A percentile compares a stretch with the other conserved stretches of the same genome.
phyloP scores from a whole-genome alignment of 2,888 invertebrate genomes.

The Drosophila histrio region DNA sequence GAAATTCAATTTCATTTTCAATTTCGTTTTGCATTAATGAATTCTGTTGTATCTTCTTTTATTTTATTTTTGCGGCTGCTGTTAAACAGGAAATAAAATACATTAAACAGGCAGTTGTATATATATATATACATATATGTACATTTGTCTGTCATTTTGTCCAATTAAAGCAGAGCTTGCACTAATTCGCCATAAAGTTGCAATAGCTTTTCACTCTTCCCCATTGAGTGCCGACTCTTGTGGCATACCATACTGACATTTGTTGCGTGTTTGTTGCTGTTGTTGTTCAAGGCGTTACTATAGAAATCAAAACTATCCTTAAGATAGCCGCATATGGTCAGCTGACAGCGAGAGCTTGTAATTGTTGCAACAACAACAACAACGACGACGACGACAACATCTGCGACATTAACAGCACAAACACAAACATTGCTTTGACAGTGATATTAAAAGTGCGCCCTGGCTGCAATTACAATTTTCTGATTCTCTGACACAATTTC shows the following conservation, averaged over 20 bases:
- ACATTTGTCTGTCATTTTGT: slow-evolving; percentile 15
- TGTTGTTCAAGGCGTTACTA: slow-evolving; percentile 40
- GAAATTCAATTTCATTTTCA: slow-evolving; percentile 38
- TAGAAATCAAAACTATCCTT: slow-evolving; percentile 72
- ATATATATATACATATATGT: neutral
- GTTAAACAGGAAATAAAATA: slow-evolving; percentile 43
- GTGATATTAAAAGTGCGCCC: slow-evolving; percentile 47
- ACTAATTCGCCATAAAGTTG: slow-evolving; percentile 76
- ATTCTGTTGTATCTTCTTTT: slow-evolving; percentile 25
- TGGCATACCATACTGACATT: slow-evolving; percentile 53
- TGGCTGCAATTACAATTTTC: slow-evolving; percentile 32
- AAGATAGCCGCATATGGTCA: slow-evolving; percentile 36
- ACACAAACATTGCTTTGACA: slow-evolving; percentile 18
- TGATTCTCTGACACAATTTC: slow-evolving; percentile 56
- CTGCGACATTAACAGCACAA: slow-evolving; percentile 6
- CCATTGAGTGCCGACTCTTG: slow-evolving; percentile 6
- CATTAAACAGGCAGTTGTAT: neutral
- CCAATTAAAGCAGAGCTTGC: slow-evolving; percentile 70
- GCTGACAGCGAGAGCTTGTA: slow-evolving; percentile 4
- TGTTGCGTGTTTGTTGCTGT: slow-evolving; percentile 58
- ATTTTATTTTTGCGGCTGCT: neutral
- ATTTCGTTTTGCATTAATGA: slow-evolving; percentile 23
- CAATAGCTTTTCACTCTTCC: slow-evolving; percentile 59
- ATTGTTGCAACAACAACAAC: slow-evolving; percentile 12
- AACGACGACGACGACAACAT: neutral